Evolutionary conservation across 2,888 invertebrate genomes (phyloP).

Genomic region (Leptinotarsa haldemani): DNA sequence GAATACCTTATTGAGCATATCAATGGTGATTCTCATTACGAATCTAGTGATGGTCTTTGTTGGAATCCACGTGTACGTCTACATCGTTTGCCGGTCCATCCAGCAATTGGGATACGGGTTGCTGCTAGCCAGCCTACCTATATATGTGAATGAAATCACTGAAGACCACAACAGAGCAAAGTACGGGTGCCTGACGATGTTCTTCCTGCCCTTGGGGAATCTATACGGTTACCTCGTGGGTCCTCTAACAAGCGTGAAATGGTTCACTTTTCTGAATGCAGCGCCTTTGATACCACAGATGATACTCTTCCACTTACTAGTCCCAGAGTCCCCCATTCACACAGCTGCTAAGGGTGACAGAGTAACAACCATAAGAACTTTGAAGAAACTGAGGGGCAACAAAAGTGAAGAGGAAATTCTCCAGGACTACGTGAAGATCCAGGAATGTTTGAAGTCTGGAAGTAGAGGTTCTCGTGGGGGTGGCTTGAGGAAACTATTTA

Average conservation of each 20-base stretch:
- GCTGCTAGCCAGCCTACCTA: constrained; percentile 69
- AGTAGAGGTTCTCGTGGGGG: neutral
- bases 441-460: constrained; percentile 71
- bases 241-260: neutral
- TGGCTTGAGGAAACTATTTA: neutral
- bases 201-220: constrained; percentile 33
- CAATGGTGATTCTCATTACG: neutral
- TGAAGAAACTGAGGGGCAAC: constrained; percentile 12
- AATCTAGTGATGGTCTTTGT: constrained; percentile 61
- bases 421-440: constrained; percentile 56
- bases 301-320: constrained; percentile 11
- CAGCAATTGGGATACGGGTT: neutral
- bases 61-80: constrained; percentile 30
- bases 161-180: constrained; percentile 4
- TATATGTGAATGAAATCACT: constrained; percentile 75
- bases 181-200: neutral
- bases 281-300: constrained; percentile 37
- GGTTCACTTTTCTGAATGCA: constrained; percentile 37
- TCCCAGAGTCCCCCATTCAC: constrained; percentile 45
- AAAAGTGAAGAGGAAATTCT: neutral
- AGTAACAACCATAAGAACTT: neutral
- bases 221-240: constrained; percentile 33
- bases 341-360: constrained; percentile 8
- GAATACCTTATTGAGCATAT: constrained; percentile 54
- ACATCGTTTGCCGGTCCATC: constrained; percentile 65